Base-by-base conservation (phyloP, 2,888 invertebrate genomes). In the Tachina grossa region DNA sequence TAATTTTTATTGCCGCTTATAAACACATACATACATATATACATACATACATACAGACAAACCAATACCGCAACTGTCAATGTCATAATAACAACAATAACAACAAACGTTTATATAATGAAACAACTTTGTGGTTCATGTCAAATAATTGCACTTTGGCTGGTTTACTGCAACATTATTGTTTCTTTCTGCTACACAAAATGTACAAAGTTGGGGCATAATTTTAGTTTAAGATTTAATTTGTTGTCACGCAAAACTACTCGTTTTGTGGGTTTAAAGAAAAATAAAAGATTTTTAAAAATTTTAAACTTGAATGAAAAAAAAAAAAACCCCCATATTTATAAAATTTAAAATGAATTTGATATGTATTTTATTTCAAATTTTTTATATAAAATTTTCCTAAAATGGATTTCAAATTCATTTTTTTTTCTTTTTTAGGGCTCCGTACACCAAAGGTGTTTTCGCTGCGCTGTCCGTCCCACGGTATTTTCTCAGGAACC, bases 11-110 rank as follows among this genome's bases (percentile, higher is more conserved):
- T 66, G 65, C 2, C 65, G 57, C 74, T 83, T 51, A 45, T 75
- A 71, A 11, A 65, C 4, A 4, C 31, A 31, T 31, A 31, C 4
- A 4, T 4, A 31, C 6, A 31, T 6, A 6, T 0, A 1, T 6
- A 31, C 0, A 6, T 31, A 31, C 1, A 0, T 31, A 31, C 31
- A 31, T 31, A 5, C 6, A 6, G 6, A 31, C 65, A 75, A 82
- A 71, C 75, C 82, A 69, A 82, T 71, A 85, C 85, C 82, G 45
- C 85, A 85, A 82, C 78, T 85, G 85, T 79, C 85, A 85, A 85
- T 85, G 83, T 85, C 85, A 85, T 71, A 85, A 55, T 71, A 72
- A 66, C 19, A 72, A 55, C 57, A 72, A 65, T 22, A 41, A 16
- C 55, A 72, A 66, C 41, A 61, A 51, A 69, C 55, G 43, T 65